Evolutionary conservation across 2,113 vertebrate species (phyloP), one percentile per base, ranked within the genome.

Genomic region (Todiramphus chloris): DNA sequence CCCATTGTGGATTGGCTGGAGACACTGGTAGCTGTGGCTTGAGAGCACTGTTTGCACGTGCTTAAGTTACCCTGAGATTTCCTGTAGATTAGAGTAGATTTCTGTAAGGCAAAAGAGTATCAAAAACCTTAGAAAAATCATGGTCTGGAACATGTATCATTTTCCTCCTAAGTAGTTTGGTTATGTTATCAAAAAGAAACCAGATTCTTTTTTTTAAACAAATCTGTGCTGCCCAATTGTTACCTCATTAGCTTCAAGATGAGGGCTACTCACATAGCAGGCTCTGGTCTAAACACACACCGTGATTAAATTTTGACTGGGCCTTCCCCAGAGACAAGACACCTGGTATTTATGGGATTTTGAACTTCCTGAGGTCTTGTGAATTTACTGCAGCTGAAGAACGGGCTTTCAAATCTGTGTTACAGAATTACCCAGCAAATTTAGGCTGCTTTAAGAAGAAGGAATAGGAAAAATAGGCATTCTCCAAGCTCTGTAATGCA

Each of bases 251-350:
- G 48, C 30, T 58, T 77, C 44, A 46, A 37, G 39, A 76, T 14
- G 5, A 9, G 20, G 43, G 62, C 30, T 75, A 4, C 43, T 76
- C 8, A 35, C 44, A 33, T 68, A 43, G 67, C 55, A 86, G 44
- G 13, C 35, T 46, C 17, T 46, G 9, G 2, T 66, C 48, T 68
- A 4, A 0, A 1, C 46, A 55, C 2, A 24, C 17, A 7, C 11
- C 23, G 11, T 0, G 1, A 13, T 55, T 74, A 51, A 39, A 59
- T 74, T 89, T 89, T 81, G 55, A 1, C 67, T 86, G n/a, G 33
- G 31, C 59, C 51, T 92, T 80, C 23, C 14, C 24, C 17, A 51
- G 21, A 35, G 51, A n/a, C 33, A 50, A 48, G 46, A 28, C 23
- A 33, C 68, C 12, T 64, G 9, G 21, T 72, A 6, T 55, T 16